These are phyloP conservation scores for Phenganax subtilis DNA, from an alignment of 92 coral and sea anemone genomes.

Conservation along the genomic window DNA sequence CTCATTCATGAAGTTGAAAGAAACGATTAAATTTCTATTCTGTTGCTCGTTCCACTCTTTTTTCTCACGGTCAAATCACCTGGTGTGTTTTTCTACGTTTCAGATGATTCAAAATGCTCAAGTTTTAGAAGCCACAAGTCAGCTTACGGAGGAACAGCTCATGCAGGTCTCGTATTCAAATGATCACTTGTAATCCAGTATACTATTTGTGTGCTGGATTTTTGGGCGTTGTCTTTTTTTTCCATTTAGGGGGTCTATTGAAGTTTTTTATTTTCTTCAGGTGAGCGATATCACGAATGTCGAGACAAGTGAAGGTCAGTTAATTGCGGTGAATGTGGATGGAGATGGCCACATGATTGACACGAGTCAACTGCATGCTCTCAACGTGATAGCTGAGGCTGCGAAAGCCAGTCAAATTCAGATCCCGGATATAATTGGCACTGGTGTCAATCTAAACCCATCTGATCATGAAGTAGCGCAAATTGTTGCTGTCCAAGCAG, in stretches of 20 bases:
- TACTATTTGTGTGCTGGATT: too few species aligned
- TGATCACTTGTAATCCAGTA: too few species aligned
- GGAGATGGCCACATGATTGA: conserved; percentile 28
- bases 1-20: too few species aligned
- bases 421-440: conserved; percentile 39
- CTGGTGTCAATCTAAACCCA: conserved; percentile 24
- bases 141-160: conserved; percentile 53
- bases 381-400: conserved; percentile 37
- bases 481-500: conserved; percentile 35
- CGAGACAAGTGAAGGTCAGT: conserved; percentile 27
- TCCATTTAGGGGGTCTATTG: not conserved
- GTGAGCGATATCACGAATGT: conserved; percentile 40
- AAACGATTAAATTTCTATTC: too few species aligned
- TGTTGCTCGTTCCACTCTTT: not conserved
- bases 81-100: not conserved
- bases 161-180: conserved; percentile 43
- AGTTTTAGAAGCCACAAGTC: conserved; percentile 41
- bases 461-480: conserved; percentile 31
- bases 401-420: conserved; percentile 24
- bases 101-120: conserved; percentile 30
- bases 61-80: not conserved
- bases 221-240: too few species aligned
- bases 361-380: conserved; percentile 36
- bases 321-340: conserved; percentile 23
- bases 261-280: not conserved